Base-by-base conservation (phyloP, 2,888 invertebrate species). In the Kryphioiulus occultus region DNA sequence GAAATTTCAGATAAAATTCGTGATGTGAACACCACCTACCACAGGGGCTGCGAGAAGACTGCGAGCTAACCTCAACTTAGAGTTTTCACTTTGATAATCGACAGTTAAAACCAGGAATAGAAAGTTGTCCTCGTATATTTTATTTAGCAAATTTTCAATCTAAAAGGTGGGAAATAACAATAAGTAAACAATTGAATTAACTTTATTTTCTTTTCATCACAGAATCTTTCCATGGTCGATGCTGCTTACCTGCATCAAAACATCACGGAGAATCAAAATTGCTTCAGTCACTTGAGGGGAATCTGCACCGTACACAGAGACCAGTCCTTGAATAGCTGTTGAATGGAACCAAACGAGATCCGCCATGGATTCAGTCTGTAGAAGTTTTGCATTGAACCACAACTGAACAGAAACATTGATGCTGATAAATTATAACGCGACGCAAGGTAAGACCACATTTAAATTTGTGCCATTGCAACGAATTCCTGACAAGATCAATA, bases 251-350 rank as follows among this genome's bases (percentile, higher is more conserved):
- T 68, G 30, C 22, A 59, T 85, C 22, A 88, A 85, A 0, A 88
- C 2, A 44, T 59, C 47, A 22, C 53, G 30, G 12, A 86, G 32
- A 17, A 87, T 95, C 92, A 95, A 95, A 89, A 94, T 93, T 3
- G 94, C 93, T 90, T 94, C 93, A 15, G 93, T 92, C 0, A 89
- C 88, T 87, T 90, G 89, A 42, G 88, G 88, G 68, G 95, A 95
- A 91, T 94, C 94, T 85, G 93, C 93, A 7, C 95, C 95, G 91
- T 95, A 94, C 88, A 92, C 92, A 90, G 95, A 95, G 22, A 94
- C 93, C 30, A 96, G 91, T 15, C 94, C 93, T 90, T 94, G 94
- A 32, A 96, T 92, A 15, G 94, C 93, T 82, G 93, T 92, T 89
- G 95, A 92, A 88, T 94, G 94, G 90, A 96, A 93, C 94, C 95